phyloP scores from a whole-genome alignment of 1,140 invertebrate genomes.

The Augochlora pura region DNA sequence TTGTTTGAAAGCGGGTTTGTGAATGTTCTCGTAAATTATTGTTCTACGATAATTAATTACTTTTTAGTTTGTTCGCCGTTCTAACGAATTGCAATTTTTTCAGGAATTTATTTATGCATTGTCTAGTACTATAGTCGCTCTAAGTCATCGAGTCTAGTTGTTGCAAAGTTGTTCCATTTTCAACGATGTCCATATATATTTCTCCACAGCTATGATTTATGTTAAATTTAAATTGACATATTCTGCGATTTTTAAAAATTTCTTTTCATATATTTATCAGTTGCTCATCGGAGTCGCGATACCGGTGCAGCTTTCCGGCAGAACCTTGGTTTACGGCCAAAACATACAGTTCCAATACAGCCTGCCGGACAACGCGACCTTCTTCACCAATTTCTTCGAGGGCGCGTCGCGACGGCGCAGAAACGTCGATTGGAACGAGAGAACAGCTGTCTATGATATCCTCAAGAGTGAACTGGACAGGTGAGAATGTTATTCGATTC shows the following conservation, averaged over 20 bases:
- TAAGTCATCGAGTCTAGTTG: no score
- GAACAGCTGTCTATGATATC: conserved; percentile 63
- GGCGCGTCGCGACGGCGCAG: conserved; percentile 54
- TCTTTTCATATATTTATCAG: conserved; percentile 60
- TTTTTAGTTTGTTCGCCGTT: no score
- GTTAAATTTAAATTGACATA: no score
- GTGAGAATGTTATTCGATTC: conserved; percentile 47
- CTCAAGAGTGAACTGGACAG: conserved; percentile 67
- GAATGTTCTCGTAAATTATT: no score
- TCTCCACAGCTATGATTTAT: no score
- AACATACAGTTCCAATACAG: conserved; percentile 79
- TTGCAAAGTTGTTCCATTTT: no score
- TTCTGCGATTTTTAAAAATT: neutral
- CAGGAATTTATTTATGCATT: no score
- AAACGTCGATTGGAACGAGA: conserved; percentile 47
- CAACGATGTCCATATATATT: no score
- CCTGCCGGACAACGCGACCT: conserved; percentile 76
- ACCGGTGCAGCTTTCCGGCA: conserved; percentile 74
- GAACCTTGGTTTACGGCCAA: conserved; percentile 72
- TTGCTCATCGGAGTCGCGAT: conserved; percentile 75
- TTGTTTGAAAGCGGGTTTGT: no score
- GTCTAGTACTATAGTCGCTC: no score
- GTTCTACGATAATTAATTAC: no score
- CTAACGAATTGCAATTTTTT: no score
- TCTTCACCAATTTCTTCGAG: conserved; percentile 73